These are phyloP conservation scores for Spheniscus humboldti DNA, from an alignment of 2,797 vertebrate genomes.

Conservation along the genomic window DNA sequence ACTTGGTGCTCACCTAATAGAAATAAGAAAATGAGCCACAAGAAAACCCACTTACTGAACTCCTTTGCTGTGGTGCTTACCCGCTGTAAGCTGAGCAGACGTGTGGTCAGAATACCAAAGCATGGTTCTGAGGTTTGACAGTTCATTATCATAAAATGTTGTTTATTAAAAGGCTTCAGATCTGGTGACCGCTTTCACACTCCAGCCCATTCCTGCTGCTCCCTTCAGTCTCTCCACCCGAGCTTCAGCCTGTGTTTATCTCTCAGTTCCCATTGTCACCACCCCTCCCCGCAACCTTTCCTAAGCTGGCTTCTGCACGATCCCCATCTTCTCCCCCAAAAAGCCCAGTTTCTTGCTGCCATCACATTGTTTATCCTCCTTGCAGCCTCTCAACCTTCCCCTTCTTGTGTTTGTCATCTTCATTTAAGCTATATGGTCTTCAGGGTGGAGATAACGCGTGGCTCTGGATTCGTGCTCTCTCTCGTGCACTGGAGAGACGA, in stretches of 20 bases:
- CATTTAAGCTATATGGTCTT: neutral
- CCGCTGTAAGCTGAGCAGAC: fast-evolving
- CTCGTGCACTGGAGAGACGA: neutral
- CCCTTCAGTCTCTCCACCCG: neutral
- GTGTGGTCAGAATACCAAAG: neutral
- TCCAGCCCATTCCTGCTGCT: neutral
- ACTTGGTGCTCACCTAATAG: neutral
- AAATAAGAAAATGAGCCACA: neutral
- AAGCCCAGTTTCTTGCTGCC: neutral
- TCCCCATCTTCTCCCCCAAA: too few species aligned
- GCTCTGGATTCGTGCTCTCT: neutral
- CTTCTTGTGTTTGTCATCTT: fast-evolving
- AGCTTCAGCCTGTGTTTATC: neutral
- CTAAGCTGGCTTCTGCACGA: neutral
- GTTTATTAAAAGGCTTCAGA: neutral
- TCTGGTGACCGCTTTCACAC: fast-evolving
- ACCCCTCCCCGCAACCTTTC: neutral
- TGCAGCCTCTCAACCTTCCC: neutral
- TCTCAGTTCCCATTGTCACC: neutral
- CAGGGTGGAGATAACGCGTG: neutral
- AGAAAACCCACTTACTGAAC: neutral
- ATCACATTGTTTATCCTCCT: neutral
- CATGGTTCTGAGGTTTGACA: neutral
- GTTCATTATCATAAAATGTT: neutral
- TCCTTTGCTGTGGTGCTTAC: neutral